Conservation (phyloP, 2,797 vertebrate genomes). For the Anisognathus igniventris region DNA sequence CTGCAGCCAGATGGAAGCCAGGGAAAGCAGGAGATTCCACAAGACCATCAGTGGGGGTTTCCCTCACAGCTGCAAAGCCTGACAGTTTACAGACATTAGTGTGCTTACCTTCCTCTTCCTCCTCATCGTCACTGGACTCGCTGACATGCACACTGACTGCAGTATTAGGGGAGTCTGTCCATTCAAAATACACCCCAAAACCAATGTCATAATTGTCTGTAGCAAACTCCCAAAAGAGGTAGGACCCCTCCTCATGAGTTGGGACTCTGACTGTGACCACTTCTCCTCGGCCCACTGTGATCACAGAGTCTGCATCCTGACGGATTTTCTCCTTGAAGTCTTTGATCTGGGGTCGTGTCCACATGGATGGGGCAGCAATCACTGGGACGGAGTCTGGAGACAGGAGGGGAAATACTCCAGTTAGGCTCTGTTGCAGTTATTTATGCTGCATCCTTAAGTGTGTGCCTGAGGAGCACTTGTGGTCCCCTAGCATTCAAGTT, state of each 20-base stretch:
- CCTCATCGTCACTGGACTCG: conserved; percentile 97
- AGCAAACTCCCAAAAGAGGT: conserved; percentile 99
- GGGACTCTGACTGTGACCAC: conserved; percentile 98
- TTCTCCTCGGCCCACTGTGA: conserved; percentile 96
- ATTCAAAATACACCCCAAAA: conserved; percentile 99
- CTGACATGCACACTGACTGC: conserved; percentile 97
- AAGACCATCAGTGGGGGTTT: neutral
- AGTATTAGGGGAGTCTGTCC: conserved; percentile 95
- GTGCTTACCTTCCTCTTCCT: conserved; percentile 91
- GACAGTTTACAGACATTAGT: neutral
- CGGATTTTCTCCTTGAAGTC: conserved; percentile 99
- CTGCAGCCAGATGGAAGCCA: neutral
- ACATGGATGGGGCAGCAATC: conserved; percentile 98
- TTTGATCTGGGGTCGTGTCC: conserved; percentile 97
- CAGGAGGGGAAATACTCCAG: neutral
- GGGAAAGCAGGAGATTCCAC: neutral
- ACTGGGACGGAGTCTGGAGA: conserved; percentile 85
- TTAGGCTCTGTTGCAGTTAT: neutral
- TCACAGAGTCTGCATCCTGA: conserved; percentile 96
- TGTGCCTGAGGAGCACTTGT: neutral
- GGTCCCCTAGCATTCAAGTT: neutral
- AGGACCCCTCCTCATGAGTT: conserved; percentile 96
- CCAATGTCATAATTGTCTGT: conserved; percentile 99
- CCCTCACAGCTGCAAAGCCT: neutral
- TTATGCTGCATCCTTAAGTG: neutral